Evolutionary conservation across 2,888 invertebrate genomes (phyloP).

Genomic region (Erebia epiphron): DNA sequence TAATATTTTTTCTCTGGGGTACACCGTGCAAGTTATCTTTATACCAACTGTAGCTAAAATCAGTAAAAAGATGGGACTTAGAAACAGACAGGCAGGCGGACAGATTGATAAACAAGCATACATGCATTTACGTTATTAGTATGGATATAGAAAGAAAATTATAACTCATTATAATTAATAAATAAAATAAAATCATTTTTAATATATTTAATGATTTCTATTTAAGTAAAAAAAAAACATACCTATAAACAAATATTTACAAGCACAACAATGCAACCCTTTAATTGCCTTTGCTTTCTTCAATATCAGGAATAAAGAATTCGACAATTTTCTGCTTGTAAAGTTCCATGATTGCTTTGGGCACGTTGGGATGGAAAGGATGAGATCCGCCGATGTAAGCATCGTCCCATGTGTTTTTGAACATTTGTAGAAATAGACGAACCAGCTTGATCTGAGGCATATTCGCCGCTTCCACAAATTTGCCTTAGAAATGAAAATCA

Average conservation of each 20-base stretch:
- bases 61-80: too few species aligned
- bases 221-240: too few species aligned
- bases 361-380: constrained; percentile 51
- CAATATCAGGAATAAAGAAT: constrained; percentile 52
- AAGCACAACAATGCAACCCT: background rate
- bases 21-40: too few species aligned
- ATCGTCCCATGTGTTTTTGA: constrained; percentile 47
- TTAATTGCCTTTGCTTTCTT: constrained; percentile 24
- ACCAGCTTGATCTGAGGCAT: constrained; percentile 50
- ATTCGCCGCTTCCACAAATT: constrained; percentile 52
- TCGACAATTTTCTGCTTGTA: constrained; percentile 48
- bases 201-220: too few species aligned
- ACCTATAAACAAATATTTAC: background rate
- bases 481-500: constrained; percentile 45
- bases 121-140: too few species aligned
- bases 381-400: constrained; percentile 49
- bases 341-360: constrained; percentile 47
- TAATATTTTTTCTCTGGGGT: too few species aligned
- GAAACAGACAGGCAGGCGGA: too few species aligned
- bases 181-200: too few species aligned
- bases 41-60: too few species aligned
- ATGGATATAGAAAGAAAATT: too few species aligned
- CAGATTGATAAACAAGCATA: too few species aligned
- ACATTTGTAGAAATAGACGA: constrained; percentile 49
- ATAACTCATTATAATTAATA: too few species aligned